phyloP scores from a whole-genome alignment of 2,113 vertebrate species.

The Entomyzon cyanotis region DNA sequence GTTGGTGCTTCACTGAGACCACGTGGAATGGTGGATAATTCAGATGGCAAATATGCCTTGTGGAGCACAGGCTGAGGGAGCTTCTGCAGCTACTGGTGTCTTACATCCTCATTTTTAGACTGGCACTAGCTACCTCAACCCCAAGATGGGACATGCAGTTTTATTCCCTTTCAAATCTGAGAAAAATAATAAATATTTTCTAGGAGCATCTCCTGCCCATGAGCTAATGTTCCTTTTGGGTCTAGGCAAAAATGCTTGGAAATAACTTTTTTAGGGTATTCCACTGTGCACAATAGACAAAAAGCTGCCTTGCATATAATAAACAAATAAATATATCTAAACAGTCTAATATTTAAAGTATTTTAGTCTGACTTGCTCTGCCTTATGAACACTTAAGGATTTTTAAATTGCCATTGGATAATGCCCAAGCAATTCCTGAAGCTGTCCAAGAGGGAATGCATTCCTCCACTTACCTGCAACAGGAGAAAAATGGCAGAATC shows the following conservation, averaged over 20 bases:
- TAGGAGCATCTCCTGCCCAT: neutral
- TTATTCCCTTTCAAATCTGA: neutral
- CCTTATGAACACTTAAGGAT: neutral
- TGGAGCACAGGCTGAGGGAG: neutral
- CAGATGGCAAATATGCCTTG: neutral
- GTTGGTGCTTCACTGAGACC: neutral
- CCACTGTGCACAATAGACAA: neutral
- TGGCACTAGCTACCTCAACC: neutral
- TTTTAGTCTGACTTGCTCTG: neutral
- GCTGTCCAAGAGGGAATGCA: neutral
- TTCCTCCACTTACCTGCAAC: neutral
- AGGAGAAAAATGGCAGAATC: neutral
- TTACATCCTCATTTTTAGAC: neutral
- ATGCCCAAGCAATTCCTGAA: neutral
- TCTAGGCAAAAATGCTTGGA: neutral
- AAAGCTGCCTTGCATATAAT: neutral
- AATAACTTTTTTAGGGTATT: neutral
- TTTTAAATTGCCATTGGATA: neutral
- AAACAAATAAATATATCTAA: neutral
- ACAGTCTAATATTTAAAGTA: neutral
- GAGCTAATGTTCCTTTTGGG: neutral
- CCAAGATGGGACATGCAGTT: neutral
- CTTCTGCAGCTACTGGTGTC: neutral
- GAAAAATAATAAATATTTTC: neutral
- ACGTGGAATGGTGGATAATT: rapidly evolving